These are phyloP conservation scores for Anticlea derivata DNA, from an alignment of 2,888 invertebrate species.

Conservation along the genomic window DNA sequence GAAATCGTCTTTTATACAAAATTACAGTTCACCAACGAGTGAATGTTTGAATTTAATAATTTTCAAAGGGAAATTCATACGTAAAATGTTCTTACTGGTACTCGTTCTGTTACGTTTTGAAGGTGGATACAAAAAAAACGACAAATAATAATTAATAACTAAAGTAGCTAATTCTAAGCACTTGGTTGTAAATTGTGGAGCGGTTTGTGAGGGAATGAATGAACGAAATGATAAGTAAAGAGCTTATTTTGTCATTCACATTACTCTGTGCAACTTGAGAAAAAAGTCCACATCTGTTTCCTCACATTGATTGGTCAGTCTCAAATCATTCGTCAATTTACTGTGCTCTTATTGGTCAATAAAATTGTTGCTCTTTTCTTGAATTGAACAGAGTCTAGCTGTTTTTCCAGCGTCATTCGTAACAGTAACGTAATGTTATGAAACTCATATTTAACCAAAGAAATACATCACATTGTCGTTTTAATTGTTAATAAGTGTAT, in stretches of 20 bases:
- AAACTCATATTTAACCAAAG: constrained; percentile 21
- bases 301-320: constrained; percentile 10
- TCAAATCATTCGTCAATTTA: neutral
- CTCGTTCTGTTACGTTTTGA: constrained; percentile 24
- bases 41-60: no score
- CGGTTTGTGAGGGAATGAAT: constrained; percentile 15
- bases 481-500: constrained; percentile 6
- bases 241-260: constrained; percentile 25
- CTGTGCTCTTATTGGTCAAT: constrained; percentile 10
- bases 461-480: constrained; percentile 17
- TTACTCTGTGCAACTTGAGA: constrained; percentile 11
- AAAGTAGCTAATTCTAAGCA: constrained; percentile 37
- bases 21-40: no score
- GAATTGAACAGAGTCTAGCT: constrained; percentile 5
- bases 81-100: constrained; percentile 3
- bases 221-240: constrained; percentile 21
- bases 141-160: constrained; percentile 40
- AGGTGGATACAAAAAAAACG: constrained; percentile 36
- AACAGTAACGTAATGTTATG: neutral
- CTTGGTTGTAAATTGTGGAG: constrained; percentile 23
- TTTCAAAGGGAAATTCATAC: no score
- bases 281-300: neutral
- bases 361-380: constrained; percentile 9
- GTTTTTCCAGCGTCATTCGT: constrained; percentile 4
- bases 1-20: no score